Conservation (phyloP, 2,797 vertebrate genomes). For the Sebastes dallii region DNA sequence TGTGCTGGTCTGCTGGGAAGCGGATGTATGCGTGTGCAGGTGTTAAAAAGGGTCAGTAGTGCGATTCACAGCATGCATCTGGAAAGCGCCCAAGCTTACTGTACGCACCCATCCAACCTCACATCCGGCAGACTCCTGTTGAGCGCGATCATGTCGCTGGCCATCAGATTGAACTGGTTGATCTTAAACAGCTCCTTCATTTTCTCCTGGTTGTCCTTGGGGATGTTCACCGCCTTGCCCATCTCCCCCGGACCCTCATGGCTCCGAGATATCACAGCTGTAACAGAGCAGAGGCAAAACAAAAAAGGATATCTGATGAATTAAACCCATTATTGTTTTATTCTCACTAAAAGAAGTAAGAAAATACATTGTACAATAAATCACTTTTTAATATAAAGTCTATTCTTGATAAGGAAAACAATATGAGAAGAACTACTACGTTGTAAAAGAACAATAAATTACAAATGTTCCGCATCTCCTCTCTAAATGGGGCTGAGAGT, state of each 20-base stretch:
- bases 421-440: neutral
- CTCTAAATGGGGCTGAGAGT: conserved; percentile 11
- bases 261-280: conserved; percentile 95
- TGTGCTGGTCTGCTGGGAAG: neutral
- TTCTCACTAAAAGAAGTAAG: neutral
- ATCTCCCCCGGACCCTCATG: conserved; percentile 96
- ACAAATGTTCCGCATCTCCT: conserved; percentile 9
- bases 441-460: neutral
- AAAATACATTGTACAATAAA: conserved; percentile 1
- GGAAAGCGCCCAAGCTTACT: conserved; percentile 30
- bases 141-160: conserved; percentile 96
- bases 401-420: conserved; percentile 9
- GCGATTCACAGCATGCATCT: conserved; percentile 11
- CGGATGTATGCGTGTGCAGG: neutral
- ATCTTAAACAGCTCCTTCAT: conserved; percentile 99
- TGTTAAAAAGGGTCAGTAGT: conserved; percentile 7
- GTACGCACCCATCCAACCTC: conserved; percentile 91
- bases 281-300: conserved; percentile 43
- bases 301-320: neutral
- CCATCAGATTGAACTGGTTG: conserved; percentile 99
- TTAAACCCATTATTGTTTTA: neutral
- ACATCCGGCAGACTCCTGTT: conserved; percentile 97
- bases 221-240: conserved; percentile 94
- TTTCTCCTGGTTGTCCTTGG: conserved; percentile 95
- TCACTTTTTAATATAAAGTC: neutral